Evolutionary conservation across 2,113 vertebrate species (phyloP).

Genomic region (Shinisaurus crocodilurus): DNA sequence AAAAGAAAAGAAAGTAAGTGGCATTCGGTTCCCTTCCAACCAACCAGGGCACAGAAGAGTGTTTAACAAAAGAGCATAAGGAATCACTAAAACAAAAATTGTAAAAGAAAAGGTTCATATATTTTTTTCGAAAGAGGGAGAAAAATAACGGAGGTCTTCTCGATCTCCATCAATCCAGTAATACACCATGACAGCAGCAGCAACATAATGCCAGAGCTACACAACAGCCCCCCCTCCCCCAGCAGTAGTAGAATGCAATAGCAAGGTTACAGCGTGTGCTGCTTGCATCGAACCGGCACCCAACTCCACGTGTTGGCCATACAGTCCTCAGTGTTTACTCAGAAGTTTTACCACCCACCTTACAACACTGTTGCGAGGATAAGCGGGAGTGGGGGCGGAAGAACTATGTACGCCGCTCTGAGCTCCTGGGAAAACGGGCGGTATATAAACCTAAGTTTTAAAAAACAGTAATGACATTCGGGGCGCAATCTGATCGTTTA

Average conservation of each 20-base stretch:
- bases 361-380: background rate
- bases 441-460: background rate
- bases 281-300: background rate
- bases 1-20: no score
- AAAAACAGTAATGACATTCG: no score
- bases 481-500: no score
- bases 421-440: background rate
- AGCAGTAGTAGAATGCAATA: background rate
- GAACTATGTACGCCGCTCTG: no score
- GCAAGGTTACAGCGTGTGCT: no score
- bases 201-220: background rate
- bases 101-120: no score
- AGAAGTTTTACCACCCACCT: background rate
- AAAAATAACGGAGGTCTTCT: background rate
- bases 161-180: background rate
- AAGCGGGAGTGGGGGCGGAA: background rate
- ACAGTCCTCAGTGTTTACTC: background rate
- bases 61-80: no score
- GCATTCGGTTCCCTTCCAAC: background rate
- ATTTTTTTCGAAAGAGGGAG: background rate
- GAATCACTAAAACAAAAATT: background rate
- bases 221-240: background rate
- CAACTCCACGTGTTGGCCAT: background rate
- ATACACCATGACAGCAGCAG: background rate
- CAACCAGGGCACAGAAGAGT: background rate